phyloP scores from a whole-genome alignment of 1,140 invertebrate species.

The Drosophila ficusphila region DNA sequence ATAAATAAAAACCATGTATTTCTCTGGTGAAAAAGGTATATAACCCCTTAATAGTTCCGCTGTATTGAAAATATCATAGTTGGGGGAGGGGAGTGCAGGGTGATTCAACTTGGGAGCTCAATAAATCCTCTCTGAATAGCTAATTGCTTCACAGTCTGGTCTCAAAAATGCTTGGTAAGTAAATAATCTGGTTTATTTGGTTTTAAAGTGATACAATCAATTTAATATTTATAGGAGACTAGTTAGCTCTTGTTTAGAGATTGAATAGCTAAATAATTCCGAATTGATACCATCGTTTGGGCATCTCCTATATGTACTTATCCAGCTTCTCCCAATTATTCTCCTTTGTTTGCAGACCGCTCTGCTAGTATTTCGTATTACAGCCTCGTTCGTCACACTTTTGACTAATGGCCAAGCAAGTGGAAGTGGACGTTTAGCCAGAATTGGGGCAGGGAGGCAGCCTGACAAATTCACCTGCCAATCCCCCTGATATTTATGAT shows the following conservation, averaged over 20 bases:
- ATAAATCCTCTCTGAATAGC: constrained; percentile 64
- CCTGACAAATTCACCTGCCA: constrained; percentile 78
- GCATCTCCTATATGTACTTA: too few relatives aligned
- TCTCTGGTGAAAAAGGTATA: too few relatives aligned
- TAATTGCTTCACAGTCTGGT: too few relatives aligned
- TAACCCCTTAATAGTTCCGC: constrained; percentile 82
- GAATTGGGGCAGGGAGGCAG: not conserved
- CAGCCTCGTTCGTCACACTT: constrained; percentile 63
- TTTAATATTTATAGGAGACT: too few relatives aligned
- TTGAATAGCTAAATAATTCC: too few relatives aligned
- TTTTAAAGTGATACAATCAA: too few relatives aligned
- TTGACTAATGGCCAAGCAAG: constrained; percentile 69
- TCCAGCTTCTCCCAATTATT: constrained; percentile 20
- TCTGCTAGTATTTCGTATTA: constrained; percentile 20
- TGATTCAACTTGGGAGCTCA: constrained; percentile 1
- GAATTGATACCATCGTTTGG: too few relatives aligned
- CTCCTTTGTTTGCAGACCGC: constrained; percentile 2
- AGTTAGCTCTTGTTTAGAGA: too few relatives aligned
- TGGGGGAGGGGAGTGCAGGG: not conserved
- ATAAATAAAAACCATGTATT: too few relatives aligned
- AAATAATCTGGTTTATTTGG: too few relatives aligned
- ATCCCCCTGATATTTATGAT: constrained; percentile 70
- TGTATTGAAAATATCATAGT: constrained; percentile 69
- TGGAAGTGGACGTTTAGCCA: constrained; percentile 11
- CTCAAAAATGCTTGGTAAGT: too few relatives aligned